Percentiles rank a stretch among this genome's conserved stretches.
These are phyloP conservation scores for Limnothrissa miodon DNA, from an alignment of 2,113 vertebrate genomes.

Conservation along the genomic window DNA sequence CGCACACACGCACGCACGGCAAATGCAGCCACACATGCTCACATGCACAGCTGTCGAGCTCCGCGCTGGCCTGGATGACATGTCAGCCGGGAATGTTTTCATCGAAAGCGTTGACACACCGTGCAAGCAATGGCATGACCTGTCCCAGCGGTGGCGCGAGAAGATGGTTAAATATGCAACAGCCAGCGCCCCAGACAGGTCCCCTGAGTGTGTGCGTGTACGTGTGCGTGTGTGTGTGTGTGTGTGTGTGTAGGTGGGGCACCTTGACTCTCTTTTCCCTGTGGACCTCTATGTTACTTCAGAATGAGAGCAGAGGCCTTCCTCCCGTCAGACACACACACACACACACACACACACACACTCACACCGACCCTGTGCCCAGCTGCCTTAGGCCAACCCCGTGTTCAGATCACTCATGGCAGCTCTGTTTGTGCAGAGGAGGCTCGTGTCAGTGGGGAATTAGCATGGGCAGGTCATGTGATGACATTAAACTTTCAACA, in stretches of 20 bases:
- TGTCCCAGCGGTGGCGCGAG: conserved; percentile 27
- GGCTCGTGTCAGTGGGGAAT: conserved; percentile 40
- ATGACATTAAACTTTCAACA: conserved; percentile 53
- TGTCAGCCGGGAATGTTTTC: conserved; percentile 1
- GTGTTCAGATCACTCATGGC: conserved; percentile 40
- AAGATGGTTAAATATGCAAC: conserved; percentile 44
- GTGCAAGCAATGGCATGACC: conserved; percentile 2
- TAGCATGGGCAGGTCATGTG: conserved; percentile 24
- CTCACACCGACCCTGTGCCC: background rate
- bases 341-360: background rate
- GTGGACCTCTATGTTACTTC: background rate
- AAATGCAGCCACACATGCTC: background rate
- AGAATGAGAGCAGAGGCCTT: background rate
- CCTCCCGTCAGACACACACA: background rate
- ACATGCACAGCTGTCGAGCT: background rate
- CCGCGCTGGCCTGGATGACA: background rate
- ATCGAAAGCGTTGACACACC: background rate
- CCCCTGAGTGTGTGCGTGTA: conserved; percentile 18
- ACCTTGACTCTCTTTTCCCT: background rate
- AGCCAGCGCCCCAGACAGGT: conserved; percentile 24
- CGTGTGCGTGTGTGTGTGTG: conserved; percentile 7
- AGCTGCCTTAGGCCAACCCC: background rate
- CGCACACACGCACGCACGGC: background rate
- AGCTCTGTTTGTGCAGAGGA: conserved; percentile 36
- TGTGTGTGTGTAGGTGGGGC: background rate